Percentiles rank a stretch among this genome's conserved stretches.
These are phyloP conservation scores for Sebastolobus alascanus DNA, from an alignment of 2,797 vertebrate species.

Conservation along the genomic window DNA sequence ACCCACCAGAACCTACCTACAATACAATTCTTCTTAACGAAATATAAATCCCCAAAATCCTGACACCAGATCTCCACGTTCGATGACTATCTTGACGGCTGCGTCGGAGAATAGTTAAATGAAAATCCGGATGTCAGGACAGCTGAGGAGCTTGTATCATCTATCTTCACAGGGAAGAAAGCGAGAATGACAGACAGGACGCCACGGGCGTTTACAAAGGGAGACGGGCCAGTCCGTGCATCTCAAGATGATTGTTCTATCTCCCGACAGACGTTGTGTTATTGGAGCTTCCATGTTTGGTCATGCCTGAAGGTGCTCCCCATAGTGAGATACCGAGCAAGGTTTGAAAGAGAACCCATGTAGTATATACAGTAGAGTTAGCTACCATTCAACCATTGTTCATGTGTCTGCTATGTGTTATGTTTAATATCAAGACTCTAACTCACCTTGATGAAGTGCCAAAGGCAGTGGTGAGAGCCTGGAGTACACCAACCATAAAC, in stretches of 20 bases:
- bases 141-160: neutral
- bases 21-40: no score
- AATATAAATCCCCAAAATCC: no score
- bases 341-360: neutral
- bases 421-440: neutral
- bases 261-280: neutral
- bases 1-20: no score
- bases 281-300: neutral
- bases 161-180: neutral
- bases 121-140: neutral
- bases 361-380: neutral
- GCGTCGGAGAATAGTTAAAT: neutral
- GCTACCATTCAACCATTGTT: neutral
- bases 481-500: slow-evolving; percentile 86
- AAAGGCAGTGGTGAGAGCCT: slow-evolving; percentile 89
- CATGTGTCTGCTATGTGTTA: neutral
- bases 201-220: neutral
- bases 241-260: no score
- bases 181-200: neutral
- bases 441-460: slow-evolving; percentile 83
- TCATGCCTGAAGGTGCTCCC: neutral
- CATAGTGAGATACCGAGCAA: neutral
- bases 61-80: no score
- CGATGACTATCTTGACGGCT: neutral
- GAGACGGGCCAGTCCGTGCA: neutral